These are phyloP conservation scores for Diglossa brunneiventris DNA, from an alignment of 2,113 vertebrate species.

Conservation along the genomic window DNA sequence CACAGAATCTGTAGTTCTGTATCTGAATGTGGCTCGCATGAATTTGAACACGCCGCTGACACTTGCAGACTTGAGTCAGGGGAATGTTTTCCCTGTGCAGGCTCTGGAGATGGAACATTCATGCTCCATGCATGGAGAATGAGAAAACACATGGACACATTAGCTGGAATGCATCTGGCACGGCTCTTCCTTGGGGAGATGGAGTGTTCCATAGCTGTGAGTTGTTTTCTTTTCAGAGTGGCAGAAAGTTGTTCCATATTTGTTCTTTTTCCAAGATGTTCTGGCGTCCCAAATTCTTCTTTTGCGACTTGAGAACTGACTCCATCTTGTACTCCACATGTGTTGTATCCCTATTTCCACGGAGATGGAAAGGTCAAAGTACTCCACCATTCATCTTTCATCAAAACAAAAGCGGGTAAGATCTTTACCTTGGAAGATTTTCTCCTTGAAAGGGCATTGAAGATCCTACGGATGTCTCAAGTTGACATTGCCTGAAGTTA, in stretches of 20 bases:
- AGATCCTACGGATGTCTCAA: not conserved
- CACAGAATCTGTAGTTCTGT: not conserved
- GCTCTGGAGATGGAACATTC: not conserved
- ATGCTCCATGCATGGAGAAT: not conserved
- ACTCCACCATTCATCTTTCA: not conserved
- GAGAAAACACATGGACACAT: not conserved
- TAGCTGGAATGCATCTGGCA: conserved; percentile 49
- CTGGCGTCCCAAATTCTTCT: not conserved
- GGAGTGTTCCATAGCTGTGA: conserved; percentile 45
- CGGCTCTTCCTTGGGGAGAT: conserved; percentile 2
- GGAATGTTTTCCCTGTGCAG: not conserved
- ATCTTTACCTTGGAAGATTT: not conserved
- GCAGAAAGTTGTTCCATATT: conserved; percentile 25
- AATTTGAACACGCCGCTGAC: not conserved
- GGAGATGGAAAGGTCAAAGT: not conserved
- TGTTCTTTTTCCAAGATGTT: conserved; percentile 31
- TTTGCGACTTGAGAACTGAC: not conserved
- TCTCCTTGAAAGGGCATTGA: not conserved
- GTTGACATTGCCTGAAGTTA: not conserved
- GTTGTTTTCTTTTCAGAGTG: conserved; percentile 43
- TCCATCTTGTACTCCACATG: not conserved
- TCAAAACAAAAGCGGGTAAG: not conserved
- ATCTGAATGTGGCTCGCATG: not conserved
- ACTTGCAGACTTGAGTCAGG: not conserved
- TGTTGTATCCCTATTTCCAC: not conserved